A percentile compares a stretch with the other conserved stretches of the same genome.
phyloP scores from a whole-genome alignment of 2,113 vertebrate species.

The Antennarius striatus region DNA sequence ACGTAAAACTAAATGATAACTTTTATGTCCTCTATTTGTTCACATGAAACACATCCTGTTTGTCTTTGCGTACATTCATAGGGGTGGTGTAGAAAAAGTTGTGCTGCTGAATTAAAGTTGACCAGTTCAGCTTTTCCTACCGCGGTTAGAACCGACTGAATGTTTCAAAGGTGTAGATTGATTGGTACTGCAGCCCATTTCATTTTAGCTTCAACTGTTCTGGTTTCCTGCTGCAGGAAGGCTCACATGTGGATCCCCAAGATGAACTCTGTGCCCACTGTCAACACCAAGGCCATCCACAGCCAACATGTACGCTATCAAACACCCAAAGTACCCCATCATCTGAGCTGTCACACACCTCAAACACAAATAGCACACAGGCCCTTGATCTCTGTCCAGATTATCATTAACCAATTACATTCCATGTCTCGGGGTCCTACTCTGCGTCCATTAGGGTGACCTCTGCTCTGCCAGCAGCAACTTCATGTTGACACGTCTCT shows the following conservation, averaged over 20 bases:
- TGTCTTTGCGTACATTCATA: no score
- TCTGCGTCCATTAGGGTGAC: constrained; percentile 81
- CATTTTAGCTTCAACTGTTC: no score
- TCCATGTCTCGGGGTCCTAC: constrained; percentile 83
- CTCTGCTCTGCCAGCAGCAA: constrained; percentile 80
- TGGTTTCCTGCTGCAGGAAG: constrained; percentile 80
- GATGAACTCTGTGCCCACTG: constrained; percentile 90
- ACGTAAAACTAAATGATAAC: no score
- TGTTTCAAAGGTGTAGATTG: no score
- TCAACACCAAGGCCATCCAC: constrained; percentile 97
- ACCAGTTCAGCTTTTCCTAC: no score
- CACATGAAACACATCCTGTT: no score
- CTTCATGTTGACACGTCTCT: constrained; percentile 84
- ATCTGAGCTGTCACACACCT: constrained; percentile 87
- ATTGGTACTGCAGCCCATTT: no score
- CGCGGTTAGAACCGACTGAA: no score
- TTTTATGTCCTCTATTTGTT: no score
- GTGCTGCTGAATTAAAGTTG: no score
- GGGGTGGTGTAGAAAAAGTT: no score
- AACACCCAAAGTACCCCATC: constrained; percentile 95
- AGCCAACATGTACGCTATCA: constrained; percentile 98
- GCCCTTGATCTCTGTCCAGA: constrained; percentile 67
- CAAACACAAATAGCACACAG: no score
- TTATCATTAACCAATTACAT: constrained; percentile 89
- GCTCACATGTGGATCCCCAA: constrained; percentile 89